Evolutionary conservation across 35 echinoderm and acorn worm genomes (phyloP).

Genomic region (Strongylocentrotus purpuratus): DNA sequence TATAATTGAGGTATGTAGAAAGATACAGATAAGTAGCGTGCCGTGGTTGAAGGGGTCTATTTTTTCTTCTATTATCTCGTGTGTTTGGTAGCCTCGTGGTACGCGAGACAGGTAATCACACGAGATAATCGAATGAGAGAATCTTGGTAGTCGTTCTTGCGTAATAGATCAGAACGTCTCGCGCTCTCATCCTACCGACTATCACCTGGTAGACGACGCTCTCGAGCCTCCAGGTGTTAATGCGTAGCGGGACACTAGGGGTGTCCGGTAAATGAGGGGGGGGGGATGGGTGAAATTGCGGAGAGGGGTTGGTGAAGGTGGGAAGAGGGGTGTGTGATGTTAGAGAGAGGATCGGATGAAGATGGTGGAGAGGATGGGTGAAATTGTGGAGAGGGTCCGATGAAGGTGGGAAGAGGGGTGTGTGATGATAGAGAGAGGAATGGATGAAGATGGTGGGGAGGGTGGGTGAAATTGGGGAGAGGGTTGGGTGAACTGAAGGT

Average conservation of each 20-base stretch:
- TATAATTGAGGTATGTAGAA: neutral
- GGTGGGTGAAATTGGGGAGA: neutral
- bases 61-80: neutral
- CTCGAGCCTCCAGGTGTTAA: neutral
- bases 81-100: neutral
- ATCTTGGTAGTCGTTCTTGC: slow-evolving; percentile 25
- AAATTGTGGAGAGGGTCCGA: neutral
- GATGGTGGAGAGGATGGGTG: neutral
- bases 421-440: neutral
- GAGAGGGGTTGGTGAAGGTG: neutral
- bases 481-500: too few relatives aligned
- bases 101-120: neutral
- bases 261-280: neutral
- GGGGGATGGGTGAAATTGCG: neutral
- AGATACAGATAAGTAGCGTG: neutral
- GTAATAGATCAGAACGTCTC: neutral
- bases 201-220: neutral
- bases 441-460: too few relatives aligned
- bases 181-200: neutral
- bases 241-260: slow-evolving; percentile 6
- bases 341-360: neutral
- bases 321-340: neutral
- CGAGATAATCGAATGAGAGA: slow-evolving; percentile 33
- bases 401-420: neutral
- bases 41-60: neutral